These are phyloP conservation scores for Hylia prasina DNA, from an alignment of 2,113 vertebrate genomes.

Conservation along the genomic window DNA sequence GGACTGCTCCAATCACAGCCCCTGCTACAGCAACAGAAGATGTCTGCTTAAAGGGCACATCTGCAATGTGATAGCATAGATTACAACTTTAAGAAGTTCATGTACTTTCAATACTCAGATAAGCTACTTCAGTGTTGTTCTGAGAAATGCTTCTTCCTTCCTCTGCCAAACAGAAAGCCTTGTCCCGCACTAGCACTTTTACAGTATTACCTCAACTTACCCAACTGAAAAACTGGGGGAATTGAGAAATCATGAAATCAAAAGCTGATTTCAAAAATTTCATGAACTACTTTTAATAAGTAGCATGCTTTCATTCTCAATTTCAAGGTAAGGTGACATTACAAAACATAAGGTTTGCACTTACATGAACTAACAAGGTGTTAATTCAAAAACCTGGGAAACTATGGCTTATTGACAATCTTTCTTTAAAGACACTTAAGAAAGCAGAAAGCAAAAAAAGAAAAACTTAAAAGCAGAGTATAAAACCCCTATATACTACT, in stretches of 20 bases:
- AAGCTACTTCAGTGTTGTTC: background rate
- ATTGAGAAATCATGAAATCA: background rate
- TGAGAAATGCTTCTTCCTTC: background rate
- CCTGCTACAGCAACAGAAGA: slow-evolving; percentile 87
- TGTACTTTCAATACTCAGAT: background rate
- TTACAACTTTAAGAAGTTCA: slow-evolving; percentile 28
- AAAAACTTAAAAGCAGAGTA: background rate
- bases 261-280: background rate
- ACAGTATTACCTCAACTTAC: background rate
- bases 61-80: slow-evolving; percentile 71
- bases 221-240: background rate
- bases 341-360: background rate
- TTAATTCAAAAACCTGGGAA: background rate
- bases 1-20: slow-evolving; percentile 89
- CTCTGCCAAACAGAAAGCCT: background rate
- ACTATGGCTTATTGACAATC: background rate
- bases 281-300: background rate
- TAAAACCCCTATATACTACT: background rate
- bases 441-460: background rate
- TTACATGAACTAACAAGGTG: background rate
- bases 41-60: slow-evolving; percentile 79
- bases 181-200: background rate
- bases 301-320: background rate
- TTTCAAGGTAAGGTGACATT: background rate
- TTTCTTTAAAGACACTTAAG: background rate